Conservation (phyloP, 2,113 vertebrate genomes). For the Donacobius atricapilla region DNA sequence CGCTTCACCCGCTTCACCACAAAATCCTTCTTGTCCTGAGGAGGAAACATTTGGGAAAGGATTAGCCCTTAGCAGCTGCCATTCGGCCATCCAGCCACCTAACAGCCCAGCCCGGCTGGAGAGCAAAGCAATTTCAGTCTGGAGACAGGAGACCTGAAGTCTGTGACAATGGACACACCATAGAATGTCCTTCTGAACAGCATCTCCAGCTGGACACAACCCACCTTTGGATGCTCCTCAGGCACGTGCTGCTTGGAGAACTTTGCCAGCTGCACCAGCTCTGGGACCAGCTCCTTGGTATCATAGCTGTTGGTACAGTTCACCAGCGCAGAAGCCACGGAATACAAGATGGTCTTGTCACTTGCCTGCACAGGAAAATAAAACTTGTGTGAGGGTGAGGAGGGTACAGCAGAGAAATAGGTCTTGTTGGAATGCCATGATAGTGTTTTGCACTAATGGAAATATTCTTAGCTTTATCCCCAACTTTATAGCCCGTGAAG, state of each 20-base stretch:
- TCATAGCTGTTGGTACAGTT: constrained; percentile 98
- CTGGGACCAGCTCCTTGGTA: constrained; percentile 92
- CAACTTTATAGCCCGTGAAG: background rate
- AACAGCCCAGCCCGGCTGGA: background rate
- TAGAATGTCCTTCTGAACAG: background rate
- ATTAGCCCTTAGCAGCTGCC: background rate
- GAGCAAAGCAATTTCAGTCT: background rate
- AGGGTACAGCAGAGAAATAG: background rate
- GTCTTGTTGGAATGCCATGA: background rate
- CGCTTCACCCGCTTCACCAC: constrained; percentile 85
- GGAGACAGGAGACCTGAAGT: background rate
- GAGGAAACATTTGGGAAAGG: background rate
- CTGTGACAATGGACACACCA: background rate
- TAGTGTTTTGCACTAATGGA: background rate
- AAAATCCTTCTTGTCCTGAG: constrained; percentile 96
- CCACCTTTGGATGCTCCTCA: constrained; percentile 94
- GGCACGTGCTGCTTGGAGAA: constrained; percentile 98
- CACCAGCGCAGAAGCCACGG: constrained; percentile 87
- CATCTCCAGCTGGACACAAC: background rate
- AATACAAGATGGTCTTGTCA: constrained; percentile 94
- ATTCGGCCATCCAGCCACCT: background rate
- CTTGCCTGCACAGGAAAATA: constrained; percentile 73
- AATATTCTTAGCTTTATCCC: background rate
- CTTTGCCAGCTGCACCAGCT: constrained; percentile 93
- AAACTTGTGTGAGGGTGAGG: background rate